Conservation (phyloP, 2,113 vertebrate genomes). For the Zootoca vivipara region DNA sequence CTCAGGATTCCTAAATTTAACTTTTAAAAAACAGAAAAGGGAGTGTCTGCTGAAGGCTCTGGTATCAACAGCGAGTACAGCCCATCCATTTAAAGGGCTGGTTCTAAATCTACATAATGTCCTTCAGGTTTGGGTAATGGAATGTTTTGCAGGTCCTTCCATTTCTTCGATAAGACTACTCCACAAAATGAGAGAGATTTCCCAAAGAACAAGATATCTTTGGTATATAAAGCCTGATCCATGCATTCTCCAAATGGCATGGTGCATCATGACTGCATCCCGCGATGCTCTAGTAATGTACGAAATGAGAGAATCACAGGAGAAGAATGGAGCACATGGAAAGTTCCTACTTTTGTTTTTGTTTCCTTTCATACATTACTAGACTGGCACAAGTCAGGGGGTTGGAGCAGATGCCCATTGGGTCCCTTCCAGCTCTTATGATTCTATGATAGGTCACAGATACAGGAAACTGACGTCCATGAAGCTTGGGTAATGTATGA, state of each 20-base stretch:
- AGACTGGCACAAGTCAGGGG: neutral
- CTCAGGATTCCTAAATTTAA: neutral
- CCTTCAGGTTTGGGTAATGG: neutral
- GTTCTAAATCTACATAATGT: neutral
- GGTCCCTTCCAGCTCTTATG: neutral
- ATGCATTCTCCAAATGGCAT: neutral
- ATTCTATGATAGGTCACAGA: neutral
- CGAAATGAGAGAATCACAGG: neutral
- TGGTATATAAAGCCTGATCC: neutral
- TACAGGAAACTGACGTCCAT: neutral
- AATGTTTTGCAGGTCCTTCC: neutral
- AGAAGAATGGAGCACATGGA: neutral
- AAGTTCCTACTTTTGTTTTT: neutral
- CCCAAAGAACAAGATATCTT: neutral
- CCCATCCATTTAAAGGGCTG: neutral
- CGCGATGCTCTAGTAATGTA: neutral
- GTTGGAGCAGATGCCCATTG: neutral
- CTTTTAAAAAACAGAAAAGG: neutral
- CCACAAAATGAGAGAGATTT: neutral
- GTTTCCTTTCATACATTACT: neutral
- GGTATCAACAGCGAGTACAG: neutral
- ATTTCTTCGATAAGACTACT: neutral
- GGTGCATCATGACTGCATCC: neutral
- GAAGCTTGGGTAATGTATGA: neutral
- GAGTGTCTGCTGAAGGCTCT: neutral